Base-by-base conservation (phyloP, 2,888 invertebrate genomes). In the Hemicrepidius hirtus region DNA sequence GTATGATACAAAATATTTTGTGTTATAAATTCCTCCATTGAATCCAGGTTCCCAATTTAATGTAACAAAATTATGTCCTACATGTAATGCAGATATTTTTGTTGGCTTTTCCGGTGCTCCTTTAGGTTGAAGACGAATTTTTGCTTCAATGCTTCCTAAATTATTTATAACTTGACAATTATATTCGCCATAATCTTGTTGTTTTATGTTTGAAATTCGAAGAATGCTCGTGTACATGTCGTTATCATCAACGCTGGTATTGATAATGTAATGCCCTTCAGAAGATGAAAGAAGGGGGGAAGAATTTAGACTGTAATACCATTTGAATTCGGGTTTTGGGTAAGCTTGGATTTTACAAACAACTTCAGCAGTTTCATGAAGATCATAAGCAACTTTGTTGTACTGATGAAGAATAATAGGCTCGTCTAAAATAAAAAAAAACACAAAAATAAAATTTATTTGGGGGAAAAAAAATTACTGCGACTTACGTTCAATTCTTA, bases 271-370 rank as follows among this genome's bases (percentile, higher is more conserved):
- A 82, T 95, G 95, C 0, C 94, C 95, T 81, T 95, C 95, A 1
- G 94, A 93, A 0, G 94, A 93, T 84, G 94, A 92, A 76, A 93
- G 92, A 46, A 95, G 85, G 0, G 94, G 92, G 0, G 93, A 91
- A 0, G 90, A 88, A 84, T 94, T 94, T 5, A 92, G 91, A 37
- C 93, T 94, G 81, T 92, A 95, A 82, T 92, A 94, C 97, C 97
- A 97, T 81, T 96, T 95, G 86, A 97, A 96, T 83, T 95, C 95
- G 0, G 97, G 97, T 81, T 95, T 94, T 0, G 97, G 97, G 86
- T 95, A 97, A 0, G 97, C 96, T 83, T 96, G 95, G 12, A 97
- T 96, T 82, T 93, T 92, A 85, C 97, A 97, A 0, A 93, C 90
- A 21, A 97, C 94, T 85, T 95, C 94, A 0, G 97, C 97, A 0